Conservation (phyloP, 35 echinoderm and acorn worm species). For the Antedon bifida region DNA sequence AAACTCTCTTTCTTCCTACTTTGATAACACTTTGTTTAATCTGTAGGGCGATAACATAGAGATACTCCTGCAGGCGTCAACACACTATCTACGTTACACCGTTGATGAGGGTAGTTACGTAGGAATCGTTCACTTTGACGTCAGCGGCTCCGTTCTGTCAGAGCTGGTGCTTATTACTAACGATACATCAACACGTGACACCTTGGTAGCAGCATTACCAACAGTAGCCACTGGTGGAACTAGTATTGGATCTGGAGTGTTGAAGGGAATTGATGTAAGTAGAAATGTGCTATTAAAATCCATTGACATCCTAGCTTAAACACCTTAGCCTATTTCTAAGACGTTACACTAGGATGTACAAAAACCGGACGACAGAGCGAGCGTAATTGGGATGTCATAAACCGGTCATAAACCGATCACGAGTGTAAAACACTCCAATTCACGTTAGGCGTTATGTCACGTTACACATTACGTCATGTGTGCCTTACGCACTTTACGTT, state of each 20-base stretch:
- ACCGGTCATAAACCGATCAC: too few relatives aligned
- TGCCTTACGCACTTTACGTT: too few relatives aligned
- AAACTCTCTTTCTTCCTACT: too few relatives aligned
- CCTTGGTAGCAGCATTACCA: constrained; percentile 24
- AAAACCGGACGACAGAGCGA: neutral
- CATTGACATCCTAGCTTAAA: too few relatives aligned
- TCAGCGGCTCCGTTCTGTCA: neutral
- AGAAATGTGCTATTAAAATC: too few relatives aligned
- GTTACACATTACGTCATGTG: too few relatives aligned
- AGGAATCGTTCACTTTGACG: constrained; percentile 8
- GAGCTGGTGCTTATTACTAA: constrained; percentile 5
- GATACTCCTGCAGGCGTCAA: constrained; percentile 11
- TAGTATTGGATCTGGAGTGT: constrained; percentile 37
- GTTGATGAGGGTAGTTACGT: constrained; percentile 23
- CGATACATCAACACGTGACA: constrained; percentile 3
- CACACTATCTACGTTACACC: constrained; percentile 14
- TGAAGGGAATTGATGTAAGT: constrained; percentile 29
- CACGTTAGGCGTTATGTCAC: too few relatives aligned
- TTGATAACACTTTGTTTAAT: too few relatives aligned
- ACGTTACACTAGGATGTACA: neutral
- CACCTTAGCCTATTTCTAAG: neutral
- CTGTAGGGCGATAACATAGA: neutral
- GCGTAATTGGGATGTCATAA: too few relatives aligned
- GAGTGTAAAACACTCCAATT: too few relatives aligned
- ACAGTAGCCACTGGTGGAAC: constrained; percentile 10